phyloP scores from a whole-genome alignment of 2,888 invertebrate genomes.

The Thymelicus acteon region DNA sequence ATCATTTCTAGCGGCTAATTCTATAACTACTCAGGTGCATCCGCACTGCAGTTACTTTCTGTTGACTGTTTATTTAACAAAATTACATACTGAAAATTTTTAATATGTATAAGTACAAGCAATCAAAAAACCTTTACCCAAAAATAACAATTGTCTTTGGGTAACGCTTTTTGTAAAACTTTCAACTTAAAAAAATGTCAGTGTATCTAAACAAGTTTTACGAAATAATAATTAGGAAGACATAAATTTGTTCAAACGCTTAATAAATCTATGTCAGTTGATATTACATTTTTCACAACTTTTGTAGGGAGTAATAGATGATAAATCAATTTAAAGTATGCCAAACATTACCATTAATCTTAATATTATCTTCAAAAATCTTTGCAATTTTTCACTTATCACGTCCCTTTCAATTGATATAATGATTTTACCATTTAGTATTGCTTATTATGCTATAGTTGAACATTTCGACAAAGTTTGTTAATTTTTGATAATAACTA shows the following conservation, averaged over 20 bases:
- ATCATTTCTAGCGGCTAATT: too few relatives aligned
- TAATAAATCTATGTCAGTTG: slow-evolving; percentile 2
- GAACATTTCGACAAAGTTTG: background rate
- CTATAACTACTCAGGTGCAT: too few relatives aligned
- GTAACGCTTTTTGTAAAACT: too few relatives aligned
- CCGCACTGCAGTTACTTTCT: too few relatives aligned
- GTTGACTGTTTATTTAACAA: too few relatives aligned
- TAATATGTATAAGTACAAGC: too few relatives aligned
- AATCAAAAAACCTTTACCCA: background rate
- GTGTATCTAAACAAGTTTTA: too few relatives aligned
- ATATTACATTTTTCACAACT: slow-evolving; percentile 11
- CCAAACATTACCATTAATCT: slow-evolving; percentile 6
- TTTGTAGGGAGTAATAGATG: background rate
- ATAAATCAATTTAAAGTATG: slow-evolving; percentile 14
- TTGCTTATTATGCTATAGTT: background rate
- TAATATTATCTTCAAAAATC: slow-evolving; percentile 5
- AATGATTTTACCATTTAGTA: background rate
- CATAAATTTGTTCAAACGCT: background rate
- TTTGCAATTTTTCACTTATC: slow-evolving; percentile 1
- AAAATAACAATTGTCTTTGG: background rate
- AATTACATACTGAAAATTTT: too few relatives aligned
- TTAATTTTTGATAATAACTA: too few relatives aligned
- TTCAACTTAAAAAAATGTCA: too few relatives aligned
- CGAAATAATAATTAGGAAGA: too few relatives aligned
- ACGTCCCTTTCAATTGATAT: background rate